These are phyloP conservation scores for Agonum fuliginosum DNA, from an alignment of 2,888 invertebrate genomes.

Conservation along the genomic window DNA sequence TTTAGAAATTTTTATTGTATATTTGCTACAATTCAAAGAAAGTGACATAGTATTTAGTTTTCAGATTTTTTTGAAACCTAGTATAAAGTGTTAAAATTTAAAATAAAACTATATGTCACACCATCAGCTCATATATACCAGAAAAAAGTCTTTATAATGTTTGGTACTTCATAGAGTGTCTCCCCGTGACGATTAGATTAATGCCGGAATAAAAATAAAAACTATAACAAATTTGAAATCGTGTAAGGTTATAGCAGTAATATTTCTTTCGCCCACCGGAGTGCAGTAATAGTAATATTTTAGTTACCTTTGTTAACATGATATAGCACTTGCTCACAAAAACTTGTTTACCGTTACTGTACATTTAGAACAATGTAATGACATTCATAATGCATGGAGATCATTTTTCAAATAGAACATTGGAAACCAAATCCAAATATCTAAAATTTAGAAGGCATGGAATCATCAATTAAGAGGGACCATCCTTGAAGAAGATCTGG, in stretches of 20 bases:
- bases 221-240: slow-evolving; percentile 36
- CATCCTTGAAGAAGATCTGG: too few species aligned
- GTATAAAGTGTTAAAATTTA: too few species aligned
- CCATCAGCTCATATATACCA: too few species aligned
- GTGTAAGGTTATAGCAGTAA: slow-evolving; percentile 38
- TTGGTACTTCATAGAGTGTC: too few species aligned
- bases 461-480: not conserved
- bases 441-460: not conserved
- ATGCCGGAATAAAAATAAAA: slow-evolving; percentile 4
- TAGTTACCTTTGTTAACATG: slow-evolving; percentile 34
- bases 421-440: too few species aligned
- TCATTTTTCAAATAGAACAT: slow-evolving; percentile 17
- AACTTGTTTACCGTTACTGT: slow-evolving; percentile 32
- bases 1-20: too few species aligned
- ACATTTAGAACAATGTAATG: slow-evolving; percentile 37
- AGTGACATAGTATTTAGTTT: too few species aligned
- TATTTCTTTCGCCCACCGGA: slow-evolving; percentile 21
- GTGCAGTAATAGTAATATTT: slow-evolving; percentile 37
- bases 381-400: slow-evolving; percentile 22
- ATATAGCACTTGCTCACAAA: slow-evolving; percentile 30
- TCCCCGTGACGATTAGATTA: slow-evolving; percentile 28
- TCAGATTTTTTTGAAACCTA: too few species aligned
- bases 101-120: too few species aligned
- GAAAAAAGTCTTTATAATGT: too few species aligned
- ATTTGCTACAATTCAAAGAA: too few species aligned